Base-by-base conservation (phyloP, 2,888 invertebrate genomes). In the Xestia sexstrigata region DNA sequence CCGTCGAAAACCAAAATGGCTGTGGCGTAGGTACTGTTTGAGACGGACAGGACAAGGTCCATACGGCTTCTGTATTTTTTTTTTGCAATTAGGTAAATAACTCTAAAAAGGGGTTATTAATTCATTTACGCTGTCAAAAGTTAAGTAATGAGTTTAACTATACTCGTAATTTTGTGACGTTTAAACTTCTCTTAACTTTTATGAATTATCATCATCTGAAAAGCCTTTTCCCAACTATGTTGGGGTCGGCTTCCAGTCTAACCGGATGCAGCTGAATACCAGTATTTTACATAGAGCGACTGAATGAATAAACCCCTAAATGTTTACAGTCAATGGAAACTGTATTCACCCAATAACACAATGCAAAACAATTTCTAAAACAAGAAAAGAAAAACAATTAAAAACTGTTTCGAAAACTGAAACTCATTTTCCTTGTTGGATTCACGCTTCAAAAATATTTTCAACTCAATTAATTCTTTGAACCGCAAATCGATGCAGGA, bases 401-500 rank as follows among this genome's bases (percentile, higher is more conserved):
- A 68, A 66, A 63, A 55, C 63, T 62, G 30, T 74, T 82, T 45
- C 52, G 8, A 70, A 66, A 15, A 35, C 23, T n/a, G 63, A 55
- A 86, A 63, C 60, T 62, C 63, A 60, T 84, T 77, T 87, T 74
- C 66, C 77, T 39, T 23, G 65, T 26, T 68, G 23, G 77, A 52
- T 13, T 58, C 62, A 58, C 71, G 81, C 75, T 79, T 79, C 66
- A 78, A 72, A 87, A 76, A 75, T 74, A 68, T 76, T 88, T n/a
- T 80, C 71, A 73, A 78, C 73, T 76, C 78, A 68, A 91, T 91
- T 88, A 88, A 89, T 87, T 82, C 79, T 78, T 66, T 42, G 0
- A 82, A 83, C 89, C 89, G 76, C 90, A 91, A 90, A 89, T 89
- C 86, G 88, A 89, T 88, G 84, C 83, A 89, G 82, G 85, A 87